A percentile compares a stretch with the other conserved stretches of the same genome.
Conservation (phyloP, 2,797 vertebrate species). For the Syndactyla subalaris region DNA sequence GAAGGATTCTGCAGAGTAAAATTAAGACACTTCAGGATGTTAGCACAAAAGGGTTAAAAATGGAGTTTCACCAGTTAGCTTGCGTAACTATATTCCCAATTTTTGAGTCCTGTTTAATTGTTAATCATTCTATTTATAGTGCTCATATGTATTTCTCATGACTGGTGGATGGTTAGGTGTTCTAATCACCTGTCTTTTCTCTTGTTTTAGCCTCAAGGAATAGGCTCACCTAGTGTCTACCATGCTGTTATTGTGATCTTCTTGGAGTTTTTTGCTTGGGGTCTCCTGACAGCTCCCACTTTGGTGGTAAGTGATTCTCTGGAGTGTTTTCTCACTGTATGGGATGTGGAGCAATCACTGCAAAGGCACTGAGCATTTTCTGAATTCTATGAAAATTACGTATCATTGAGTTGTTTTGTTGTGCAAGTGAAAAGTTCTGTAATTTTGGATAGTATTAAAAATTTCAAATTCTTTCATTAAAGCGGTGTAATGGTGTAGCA, state of each 20-base stretch:
- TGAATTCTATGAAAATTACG: neutral
- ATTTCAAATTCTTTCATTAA: neutral
- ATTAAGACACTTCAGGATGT: neutral
- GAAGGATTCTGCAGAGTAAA: neutral
- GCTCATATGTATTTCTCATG: neutral
- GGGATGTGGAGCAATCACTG: neutral
- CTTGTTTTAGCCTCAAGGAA: conserved; percentile 81
- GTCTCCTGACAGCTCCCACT: conserved; percentile 93
- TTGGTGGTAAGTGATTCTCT: conserved; percentile 83
- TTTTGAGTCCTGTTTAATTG: neutral
- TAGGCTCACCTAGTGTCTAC: conserved; percentile 88
- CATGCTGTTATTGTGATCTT: conserved; percentile 98
- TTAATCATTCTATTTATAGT: neutral
- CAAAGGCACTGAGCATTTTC: neutral
- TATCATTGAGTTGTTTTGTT: neutral
- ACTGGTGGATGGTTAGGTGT: neutral
- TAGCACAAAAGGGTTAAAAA: neutral
- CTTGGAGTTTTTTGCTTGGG: conserved; percentile 98
- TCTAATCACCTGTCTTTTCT: neutral
- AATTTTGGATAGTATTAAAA: neutral
- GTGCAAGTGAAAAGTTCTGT: neutral
- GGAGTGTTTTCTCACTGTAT: accelerated
- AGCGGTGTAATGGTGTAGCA: neutral
- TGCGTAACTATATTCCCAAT: neutral
- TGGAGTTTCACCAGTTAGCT: neutral